Percentiles rank a stretch among this genome's conserved stretches.
Conservation (phyloP, 1,140 invertebrate genomes). For the Drosophila takahashii region DNA sequence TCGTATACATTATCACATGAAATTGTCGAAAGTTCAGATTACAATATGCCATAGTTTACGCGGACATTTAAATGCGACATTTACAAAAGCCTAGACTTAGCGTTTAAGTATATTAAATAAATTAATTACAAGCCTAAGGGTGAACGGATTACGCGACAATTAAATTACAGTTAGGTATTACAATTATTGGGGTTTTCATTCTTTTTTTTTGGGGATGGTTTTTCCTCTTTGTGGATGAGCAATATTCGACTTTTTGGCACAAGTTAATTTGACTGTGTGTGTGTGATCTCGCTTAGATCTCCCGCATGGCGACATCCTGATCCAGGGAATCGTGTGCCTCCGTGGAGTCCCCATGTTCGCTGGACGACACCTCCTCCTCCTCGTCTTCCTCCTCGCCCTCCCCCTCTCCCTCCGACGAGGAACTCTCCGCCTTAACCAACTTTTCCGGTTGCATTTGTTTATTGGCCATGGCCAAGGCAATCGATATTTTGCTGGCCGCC, state of each 20-base stretch:
- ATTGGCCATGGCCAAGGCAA: constrained; percentile 63
- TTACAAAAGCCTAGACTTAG: constrained; percentile 77
- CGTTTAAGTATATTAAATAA: constrained; percentile 64
- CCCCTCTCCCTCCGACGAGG: constrained; percentile 25
- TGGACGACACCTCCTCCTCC: constrained; percentile 53
- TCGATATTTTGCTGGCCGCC: constrained; percentile 79
- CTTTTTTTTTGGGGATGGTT: constrained; percentile 5
- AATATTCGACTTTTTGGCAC: constrained; percentile 81
- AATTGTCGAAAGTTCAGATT: constrained; percentile 77
- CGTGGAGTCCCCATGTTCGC: constrained; percentile 56
- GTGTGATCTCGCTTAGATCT: constrained; percentile 26
- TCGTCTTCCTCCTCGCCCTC: constrained; percentile 27
- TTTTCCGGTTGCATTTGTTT: constrained; percentile 41
- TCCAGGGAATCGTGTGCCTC: constrained; percentile 69
- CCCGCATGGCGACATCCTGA: constrained; percentile 57
- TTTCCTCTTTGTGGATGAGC: constrained; percentile 55
- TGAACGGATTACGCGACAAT: constrained; percentile 48
- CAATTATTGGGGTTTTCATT: constrained; percentile 11
- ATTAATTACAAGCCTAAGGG: constrained; percentile 70
- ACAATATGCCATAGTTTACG: constrained; percentile 39
- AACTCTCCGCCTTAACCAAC: constrained; percentile 20
- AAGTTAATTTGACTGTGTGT: constrained; percentile 67
- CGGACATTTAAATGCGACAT: constrained; percentile 76
- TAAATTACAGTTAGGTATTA: constrained; percentile 59
- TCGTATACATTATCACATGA: constrained; percentile 84